Conservation (phyloP, 92 coral and sea anemone species). For the Parazoanthus swiftii region DNA sequence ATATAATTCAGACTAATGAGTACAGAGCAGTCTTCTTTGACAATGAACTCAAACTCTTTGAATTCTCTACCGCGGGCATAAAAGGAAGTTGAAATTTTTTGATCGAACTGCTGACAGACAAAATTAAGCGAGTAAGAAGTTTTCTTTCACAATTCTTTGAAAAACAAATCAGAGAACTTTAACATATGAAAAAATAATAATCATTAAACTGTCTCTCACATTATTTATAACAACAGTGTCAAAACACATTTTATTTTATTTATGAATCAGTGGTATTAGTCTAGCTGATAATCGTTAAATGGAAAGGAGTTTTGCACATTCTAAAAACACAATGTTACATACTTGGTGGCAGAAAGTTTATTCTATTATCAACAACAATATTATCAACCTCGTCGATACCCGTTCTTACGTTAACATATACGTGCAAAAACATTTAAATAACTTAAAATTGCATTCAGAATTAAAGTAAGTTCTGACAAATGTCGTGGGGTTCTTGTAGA, state of each 20-base stretch:
- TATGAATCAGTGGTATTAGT: not conserved
- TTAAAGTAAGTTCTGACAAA: not conserved
- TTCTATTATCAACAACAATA: not conserved
- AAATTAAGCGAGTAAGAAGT: too few relatives aligned
- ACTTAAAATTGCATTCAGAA: not conserved
- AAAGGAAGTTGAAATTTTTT: too few relatives aligned
- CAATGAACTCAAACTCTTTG: not conserved
- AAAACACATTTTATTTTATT: too few relatives aligned
- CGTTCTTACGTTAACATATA: not conserved
- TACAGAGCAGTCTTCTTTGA: not conserved
- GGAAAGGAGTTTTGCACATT: not conserved
- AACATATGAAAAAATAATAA: too few relatives aligned
- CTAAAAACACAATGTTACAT: not conserved
- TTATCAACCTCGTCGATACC: not conserved
- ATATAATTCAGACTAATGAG: not conserved
- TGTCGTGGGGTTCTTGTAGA: conserved; percentile 4
- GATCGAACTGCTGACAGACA: not conserved
- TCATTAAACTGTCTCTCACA: not conserved
- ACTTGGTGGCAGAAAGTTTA: not conserved
- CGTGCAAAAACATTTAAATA: not conserved
- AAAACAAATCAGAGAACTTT: too few relatives aligned
- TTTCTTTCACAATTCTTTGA: too few relatives aligned
- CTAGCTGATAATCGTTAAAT: not conserved
- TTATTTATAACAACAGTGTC: not conserved
- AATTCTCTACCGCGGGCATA: not conserved